These are phyloP conservation scores for Dallia pectoralis DNA, from an alignment of 2,797 vertebrate genomes.

Conservation along the genomic window DNA sequence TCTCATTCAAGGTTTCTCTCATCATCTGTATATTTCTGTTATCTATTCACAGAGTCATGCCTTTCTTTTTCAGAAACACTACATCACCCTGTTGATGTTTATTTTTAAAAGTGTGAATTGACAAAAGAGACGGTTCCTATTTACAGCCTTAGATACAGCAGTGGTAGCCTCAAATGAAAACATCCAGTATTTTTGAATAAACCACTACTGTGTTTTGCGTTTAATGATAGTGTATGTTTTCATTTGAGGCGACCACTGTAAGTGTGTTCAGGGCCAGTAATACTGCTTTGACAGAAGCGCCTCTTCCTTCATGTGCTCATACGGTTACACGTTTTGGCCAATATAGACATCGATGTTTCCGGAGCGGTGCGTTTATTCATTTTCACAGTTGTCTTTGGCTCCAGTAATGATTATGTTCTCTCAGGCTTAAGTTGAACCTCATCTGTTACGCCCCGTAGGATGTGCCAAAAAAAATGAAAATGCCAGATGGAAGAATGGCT, in stretches of 20 bases:
- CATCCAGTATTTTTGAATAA: neutral
- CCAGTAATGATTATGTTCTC: neutral
- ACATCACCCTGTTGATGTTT: constrained; percentile 10
- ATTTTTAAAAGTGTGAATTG: constrained; percentile 15
- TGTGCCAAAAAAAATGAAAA: neutral
- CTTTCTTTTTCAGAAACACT: constrained; percentile 1
- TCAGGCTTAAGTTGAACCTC: neutral
- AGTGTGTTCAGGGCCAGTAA: too few relatives aligned
- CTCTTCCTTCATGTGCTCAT: neutral
- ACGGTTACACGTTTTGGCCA: neutral
- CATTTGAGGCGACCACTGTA: too few relatives aligned
- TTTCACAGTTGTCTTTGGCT: neutral
- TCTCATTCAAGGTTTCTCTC: neutral
- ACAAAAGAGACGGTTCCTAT: constrained; percentile 20
- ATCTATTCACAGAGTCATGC: neutral
- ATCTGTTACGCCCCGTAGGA: constrained; percentile 1
- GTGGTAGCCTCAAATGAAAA: neutral
- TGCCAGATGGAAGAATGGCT: constrained; percentile 26
- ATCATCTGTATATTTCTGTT: neutral
- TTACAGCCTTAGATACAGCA: neutral
- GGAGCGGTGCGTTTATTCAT: neutral
- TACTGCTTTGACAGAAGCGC: neutral
- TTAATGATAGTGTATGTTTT: too few relatives aligned
- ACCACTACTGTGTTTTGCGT: neutral
- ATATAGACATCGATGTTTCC: neutral